Percentiles rank a stretch among this genome's conserved stretches.
Evolutionary conservation across 2,888 invertebrate species (phyloP).

Genomic region (Eustalomyia histrio): DNA sequence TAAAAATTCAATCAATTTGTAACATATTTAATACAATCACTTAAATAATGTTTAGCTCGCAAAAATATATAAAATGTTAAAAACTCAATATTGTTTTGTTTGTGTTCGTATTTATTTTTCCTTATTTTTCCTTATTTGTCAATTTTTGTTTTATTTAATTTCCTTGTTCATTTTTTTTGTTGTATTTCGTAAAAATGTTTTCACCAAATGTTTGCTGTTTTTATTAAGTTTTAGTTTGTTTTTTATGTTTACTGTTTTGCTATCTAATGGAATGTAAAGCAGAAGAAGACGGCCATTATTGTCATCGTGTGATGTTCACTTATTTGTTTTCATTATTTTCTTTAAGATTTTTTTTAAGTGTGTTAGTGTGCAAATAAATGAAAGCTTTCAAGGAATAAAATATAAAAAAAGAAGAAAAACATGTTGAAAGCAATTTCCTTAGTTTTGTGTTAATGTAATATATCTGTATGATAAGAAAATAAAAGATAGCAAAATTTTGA

Average conservation of each 20-base stretch:
- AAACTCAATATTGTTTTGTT: neutral
- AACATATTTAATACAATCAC: slow-evolving; percentile 49
- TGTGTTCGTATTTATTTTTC: slow-evolving; percentile 10
- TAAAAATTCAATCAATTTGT: slow-evolving; percentile 47
- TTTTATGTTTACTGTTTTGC: slow-evolving; percentile 50
- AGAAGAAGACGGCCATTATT: slow-evolving; percentile 27
- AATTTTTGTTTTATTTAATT: slow-evolving; percentile 63
- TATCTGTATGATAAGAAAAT: neutral
- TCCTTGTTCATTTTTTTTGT: slow-evolving; percentile 52
- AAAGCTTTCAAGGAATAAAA: slow-evolving; percentile 25
- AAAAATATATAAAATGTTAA: slow-evolving; percentile 9
- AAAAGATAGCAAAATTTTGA: no score
- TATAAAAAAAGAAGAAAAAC: slow-evolving; percentile 13
- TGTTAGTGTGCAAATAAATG: slow-evolving; percentile 16
- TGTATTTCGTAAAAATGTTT: slow-evolving; percentile 39
- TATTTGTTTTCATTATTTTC: slow-evolving; percentile 42
- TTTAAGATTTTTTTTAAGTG: slow-evolving; percentile 21
- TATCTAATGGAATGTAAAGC: slow-evolving; percentile 16
- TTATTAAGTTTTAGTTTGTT: slow-evolving; percentile 49
- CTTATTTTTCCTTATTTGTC: slow-evolving; percentile 56
- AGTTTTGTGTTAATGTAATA: neutral
- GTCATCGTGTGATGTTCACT: slow-evolving; percentile 40
- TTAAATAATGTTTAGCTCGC: slow-evolving; percentile 58
- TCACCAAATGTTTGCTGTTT: slow-evolving; percentile 58
- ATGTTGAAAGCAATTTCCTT: slow-evolving; percentile 57